Evolutionary conservation across 2,797 vertebrate genomes (phyloP), one percentile per base, ranked within the genome.

Genomic region (Gymnoscopelus braueri): DNA sequence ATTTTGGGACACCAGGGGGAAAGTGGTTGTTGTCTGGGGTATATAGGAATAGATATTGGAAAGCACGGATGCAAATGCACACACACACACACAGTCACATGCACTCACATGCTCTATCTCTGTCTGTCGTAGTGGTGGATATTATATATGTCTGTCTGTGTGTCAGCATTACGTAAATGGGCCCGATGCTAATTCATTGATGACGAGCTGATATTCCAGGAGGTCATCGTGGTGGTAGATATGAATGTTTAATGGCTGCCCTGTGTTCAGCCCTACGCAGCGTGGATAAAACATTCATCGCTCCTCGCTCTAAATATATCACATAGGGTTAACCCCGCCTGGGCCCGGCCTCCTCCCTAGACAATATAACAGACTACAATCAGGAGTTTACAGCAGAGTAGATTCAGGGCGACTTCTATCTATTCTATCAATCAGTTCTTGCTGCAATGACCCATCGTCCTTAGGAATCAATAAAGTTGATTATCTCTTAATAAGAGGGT

Each of bases 241-340:
- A 93, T 94, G 75, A 93, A 95, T 93, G 88, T 87, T 94, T 94
- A 92, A 95, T 94, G 88, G 75, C 68, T 79, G 81, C 75, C 76
- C 88, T 87, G 80, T 88, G 89, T 92, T 92, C 88, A 87, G 85
- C 86, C 39, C 89, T 85, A 90, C 84, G 82, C 82, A 87, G 87
- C 88, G 81, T 84, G 77, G 86, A 93, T 94, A 69, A 95, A 95
- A 94, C 91, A 93, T 94, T 94, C 67, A 94, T 92, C 55, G 59
- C 72, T 70, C 72, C 79, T 71, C 35, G 67, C 84, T 91, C 92
- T 93, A 94, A 94, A 94, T 92, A 93, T 93, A 94, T 82, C 88
- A 79, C 88, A 79, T 84, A 81, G 82, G 86, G 84, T 90, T 84
- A 89, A 87, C 75, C 82, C 79, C n/a, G 3, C 82, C 69, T 66